Evolutionary conservation across 1,140 invertebrate species (phyloP), one percentile per base, ranked within the genome.

Genomic region (Himalopsyche phryganea): DNA sequence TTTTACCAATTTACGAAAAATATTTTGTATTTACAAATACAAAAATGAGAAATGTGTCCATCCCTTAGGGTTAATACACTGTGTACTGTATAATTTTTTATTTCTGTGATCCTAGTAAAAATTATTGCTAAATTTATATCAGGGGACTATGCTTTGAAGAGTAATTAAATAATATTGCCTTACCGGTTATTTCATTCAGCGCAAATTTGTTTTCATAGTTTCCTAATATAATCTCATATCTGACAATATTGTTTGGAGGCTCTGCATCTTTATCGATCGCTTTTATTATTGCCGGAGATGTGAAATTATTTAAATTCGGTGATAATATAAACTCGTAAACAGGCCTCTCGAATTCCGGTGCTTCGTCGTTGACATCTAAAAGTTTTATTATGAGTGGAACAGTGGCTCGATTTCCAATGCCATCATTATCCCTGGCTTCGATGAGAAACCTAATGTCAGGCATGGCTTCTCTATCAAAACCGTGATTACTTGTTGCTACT

Each of bases 291-390:
- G 88, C 88, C 15, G 81, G 72, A 28, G 81, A 79, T 2, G 88
- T 89, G 66, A 92, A 91, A 66, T 85, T 85, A 28, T 76, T 83
- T 50, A 86, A 74, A 66, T 90, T 86, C 5, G 83, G 73, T 46
- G 89, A 85, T 23, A 95, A 73, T 48, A 88, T 85, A 62, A 92
- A 92, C 68, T 93, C 88, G 69, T 94, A 95, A 1, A 85, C 72
- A 6, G 83, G 75, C 67, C 86, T 86, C 53, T 90, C 85, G 66
- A 96, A 96, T 48, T 84, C 76, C 13, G 93, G 93, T 41, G 83
- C 80, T 70, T 95, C 87, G 69, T 96, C 93, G 72, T 96, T 96
- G 13, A 93, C 85, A 73, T 94, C 92, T 55, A 90, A 71, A 42
- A 92, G 74, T 71, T 85, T 84, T 60, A 92, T 83, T 50, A 87